phyloP scores from a whole-genome alignment of 2,113 vertebrate species.

The Oenanthe oenanthe region DNA sequence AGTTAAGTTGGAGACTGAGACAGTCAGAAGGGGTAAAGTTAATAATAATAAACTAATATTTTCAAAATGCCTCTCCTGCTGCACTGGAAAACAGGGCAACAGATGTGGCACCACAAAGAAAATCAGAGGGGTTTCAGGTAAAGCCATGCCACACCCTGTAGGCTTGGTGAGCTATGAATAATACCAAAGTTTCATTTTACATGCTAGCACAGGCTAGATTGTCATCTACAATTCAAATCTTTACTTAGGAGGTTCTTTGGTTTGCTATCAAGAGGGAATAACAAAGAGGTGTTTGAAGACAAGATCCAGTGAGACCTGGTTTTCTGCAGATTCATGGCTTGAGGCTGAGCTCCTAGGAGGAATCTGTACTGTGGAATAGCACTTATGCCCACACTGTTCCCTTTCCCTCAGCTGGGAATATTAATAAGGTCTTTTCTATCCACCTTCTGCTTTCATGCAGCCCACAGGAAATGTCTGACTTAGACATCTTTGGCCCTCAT shows the following conservation, averaged over 20 bases:
- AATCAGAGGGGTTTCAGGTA: background rate
- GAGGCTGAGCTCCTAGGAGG: background rate
- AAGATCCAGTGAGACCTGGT: background rate
- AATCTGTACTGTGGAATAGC: background rate
- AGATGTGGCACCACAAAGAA: background rate
- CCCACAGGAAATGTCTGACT: background rate
- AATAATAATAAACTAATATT: background rate
- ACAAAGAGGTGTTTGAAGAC: conserved; percentile 13
- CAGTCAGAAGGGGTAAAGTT: background rate
- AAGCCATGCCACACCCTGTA: background rate
- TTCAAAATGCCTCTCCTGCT: background rate
- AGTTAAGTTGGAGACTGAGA: background rate
- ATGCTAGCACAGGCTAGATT: conserved; percentile 24
- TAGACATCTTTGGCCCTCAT: background rate
- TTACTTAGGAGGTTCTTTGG: conserved; percentile 21
- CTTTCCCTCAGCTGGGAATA: background rate
- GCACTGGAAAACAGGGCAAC: background rate
- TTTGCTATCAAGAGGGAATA: conserved; percentile 1
- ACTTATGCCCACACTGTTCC: background rate
- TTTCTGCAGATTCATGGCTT: background rate
- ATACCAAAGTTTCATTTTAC: background rate
- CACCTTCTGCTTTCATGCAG: background rate
- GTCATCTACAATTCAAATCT: conserved; percentile 45
- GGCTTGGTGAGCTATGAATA: conserved; percentile 19
- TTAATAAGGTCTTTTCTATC: background rate